These are phyloP conservation scores for Tyto alba DNA, from an alignment of 2,113 vertebrate species.

Conservation along the genomic window DNA sequence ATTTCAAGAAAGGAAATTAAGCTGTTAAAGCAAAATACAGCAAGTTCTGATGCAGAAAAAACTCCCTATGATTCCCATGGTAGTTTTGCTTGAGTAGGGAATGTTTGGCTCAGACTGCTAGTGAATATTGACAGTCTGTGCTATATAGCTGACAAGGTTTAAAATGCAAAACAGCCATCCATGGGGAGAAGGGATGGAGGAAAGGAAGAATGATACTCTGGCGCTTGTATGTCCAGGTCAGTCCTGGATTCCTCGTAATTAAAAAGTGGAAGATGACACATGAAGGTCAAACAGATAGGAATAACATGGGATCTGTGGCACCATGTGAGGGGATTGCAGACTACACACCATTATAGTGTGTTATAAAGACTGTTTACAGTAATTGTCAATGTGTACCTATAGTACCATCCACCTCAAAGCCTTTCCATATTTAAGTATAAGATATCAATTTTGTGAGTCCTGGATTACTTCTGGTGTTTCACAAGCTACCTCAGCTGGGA, in stretches of 20 bases:
- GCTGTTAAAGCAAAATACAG: neutral
- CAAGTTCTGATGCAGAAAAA: neutral
- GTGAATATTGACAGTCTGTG: neutral
- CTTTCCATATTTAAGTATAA: neutral
- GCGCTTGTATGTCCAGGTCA: neutral
- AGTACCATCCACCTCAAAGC: neutral
- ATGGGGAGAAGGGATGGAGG: neutral
- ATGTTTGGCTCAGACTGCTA: neutral
- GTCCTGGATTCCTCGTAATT: neutral
- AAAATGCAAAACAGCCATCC: neutral
- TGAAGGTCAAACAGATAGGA: neutral
- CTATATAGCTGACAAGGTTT: neutral
- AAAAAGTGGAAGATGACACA: neutral
- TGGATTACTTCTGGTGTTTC: neutral
- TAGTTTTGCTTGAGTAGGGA: neutral
- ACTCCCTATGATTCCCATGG: neutral
- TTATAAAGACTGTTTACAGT: neutral
- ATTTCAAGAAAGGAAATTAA: slow-evolving; percentile 40
- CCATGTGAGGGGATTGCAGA: neutral
- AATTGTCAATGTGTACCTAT: neutral
- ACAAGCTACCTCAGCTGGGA: neutral
- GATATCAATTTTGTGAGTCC: neutral
- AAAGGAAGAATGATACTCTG: neutral
- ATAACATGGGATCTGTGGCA: neutral
- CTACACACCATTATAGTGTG: neutral